A percentile compares a stretch with the other conserved stretches of the same genome.
Evolutionary conservation across 2,797 vertebrate species (phyloP).

Genomic region (Diplodus puntazzo): DNA sequence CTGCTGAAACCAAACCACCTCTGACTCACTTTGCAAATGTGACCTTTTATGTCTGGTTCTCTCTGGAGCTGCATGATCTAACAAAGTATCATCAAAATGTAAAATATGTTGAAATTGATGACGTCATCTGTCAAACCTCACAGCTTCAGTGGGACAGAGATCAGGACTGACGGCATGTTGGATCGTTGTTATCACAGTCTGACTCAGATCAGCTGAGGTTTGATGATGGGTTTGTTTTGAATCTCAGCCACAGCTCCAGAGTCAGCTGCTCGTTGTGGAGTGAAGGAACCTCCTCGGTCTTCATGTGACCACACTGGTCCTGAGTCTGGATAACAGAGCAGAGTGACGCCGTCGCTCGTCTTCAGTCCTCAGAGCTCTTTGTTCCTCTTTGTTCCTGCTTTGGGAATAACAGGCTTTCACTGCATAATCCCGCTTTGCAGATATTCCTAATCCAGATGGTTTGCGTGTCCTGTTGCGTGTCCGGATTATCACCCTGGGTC

Average conservation of each 20-base stretch:
- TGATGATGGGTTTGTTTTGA: background rate
- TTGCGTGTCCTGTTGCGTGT: constrained; percentile 38
- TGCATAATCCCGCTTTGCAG: constrained; percentile 54
- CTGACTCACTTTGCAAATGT: too few species aligned
- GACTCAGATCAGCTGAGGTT: background rate
- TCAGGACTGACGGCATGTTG: background rate
- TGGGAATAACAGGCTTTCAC: constrained; percentile 45
- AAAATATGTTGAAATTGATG: too few species aligned
- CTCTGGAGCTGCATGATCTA: too few species aligned
- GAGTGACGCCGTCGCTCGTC: background rate
- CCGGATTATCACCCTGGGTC: constrained; percentile 45
- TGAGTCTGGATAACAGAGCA: background rate
- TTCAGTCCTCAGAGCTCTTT: constrained; percentile 2
- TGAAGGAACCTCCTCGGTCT: background rate
- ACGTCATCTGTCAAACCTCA: background rate
- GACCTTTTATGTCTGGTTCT: too few species aligned
- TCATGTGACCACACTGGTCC: background rate
- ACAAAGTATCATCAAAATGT: too few species aligned
- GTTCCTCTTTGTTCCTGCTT: constrained; percentile 35
- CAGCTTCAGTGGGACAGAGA: background rate
- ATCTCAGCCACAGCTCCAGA: too few species aligned
- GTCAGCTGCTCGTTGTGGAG: background rate
- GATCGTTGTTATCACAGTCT: background rate
- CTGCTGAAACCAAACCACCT: background rate
- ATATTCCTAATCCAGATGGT: constrained; percentile 63